These are phyloP conservation scores for Mnemiopsis leidyi DNA, from an alignment of 37 sponge, comb jelly and placozoan species.

Conservation along the genomic window DNA sequence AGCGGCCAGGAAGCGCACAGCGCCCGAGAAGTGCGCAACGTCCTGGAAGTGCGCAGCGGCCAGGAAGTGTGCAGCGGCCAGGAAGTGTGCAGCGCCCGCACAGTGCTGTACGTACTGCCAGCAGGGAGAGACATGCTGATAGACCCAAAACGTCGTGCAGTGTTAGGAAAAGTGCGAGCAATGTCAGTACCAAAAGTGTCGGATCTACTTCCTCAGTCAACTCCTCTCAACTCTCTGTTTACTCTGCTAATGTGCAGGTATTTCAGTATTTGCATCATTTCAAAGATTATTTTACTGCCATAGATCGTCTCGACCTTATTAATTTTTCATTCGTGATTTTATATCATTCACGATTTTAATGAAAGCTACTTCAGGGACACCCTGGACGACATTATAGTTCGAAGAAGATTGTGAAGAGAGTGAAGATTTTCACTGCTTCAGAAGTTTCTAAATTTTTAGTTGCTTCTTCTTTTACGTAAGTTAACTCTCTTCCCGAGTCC, in stretches of 20 bases:
- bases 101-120: neutral
- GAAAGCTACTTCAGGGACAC: neutral
- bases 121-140: neutral
- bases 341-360: too few relatives aligned
- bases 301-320: too few relatives aligned
- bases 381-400: neutral
- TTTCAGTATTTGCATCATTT: neutral
- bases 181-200: neutral
- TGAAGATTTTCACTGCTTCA: neutral
- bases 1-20: neutral
- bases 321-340: too few relatives aligned
- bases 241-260: slow-evolving; percentile 30
- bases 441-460: neutral
- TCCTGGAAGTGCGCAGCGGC: neutral
- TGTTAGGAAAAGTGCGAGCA: slow-evolving; percentile 26
- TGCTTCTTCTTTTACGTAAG: neutral
- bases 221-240: slow-evolving; percentile 47
- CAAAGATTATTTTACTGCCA: neutral
- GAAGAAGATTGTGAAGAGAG: slow-evolving; percentile 19
- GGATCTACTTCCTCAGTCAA: neutral
- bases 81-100: neutral
- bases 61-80: neutral
- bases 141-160: slow-evolving; percentile 32
- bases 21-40: neutral
- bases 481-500: too few relatives aligned